Percentiles rank a stretch among this genome's conserved stretches.
These are phyloP conservation scores for Scartelaos histophorus DNA, from an alignment of 2,113 vertebrate genomes.

Conservation along the genomic window DNA sequence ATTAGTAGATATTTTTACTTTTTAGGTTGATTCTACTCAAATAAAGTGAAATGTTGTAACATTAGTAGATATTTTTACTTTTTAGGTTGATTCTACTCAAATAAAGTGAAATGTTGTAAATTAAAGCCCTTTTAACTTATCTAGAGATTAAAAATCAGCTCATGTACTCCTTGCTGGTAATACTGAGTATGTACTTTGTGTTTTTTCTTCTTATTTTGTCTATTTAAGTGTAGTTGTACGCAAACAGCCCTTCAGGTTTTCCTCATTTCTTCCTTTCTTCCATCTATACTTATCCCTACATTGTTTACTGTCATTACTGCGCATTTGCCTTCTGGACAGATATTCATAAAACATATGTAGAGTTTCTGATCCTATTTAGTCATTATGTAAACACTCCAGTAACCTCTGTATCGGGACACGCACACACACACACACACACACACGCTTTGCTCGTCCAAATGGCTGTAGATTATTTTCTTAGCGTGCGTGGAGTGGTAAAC, in stretches of 20 bases:
- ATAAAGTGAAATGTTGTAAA: too few species aligned
- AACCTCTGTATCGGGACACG: not conserved
- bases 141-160: too few species aligned
- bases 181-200: too few species aligned
- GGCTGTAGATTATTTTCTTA: not conserved
- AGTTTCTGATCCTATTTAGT: not conserved
- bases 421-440: not conserved
- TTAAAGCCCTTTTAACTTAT: too few species aligned
- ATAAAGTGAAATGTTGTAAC: too few species aligned
- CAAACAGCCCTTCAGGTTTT: not conserved
- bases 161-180: too few species aligned
- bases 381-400: not conserved
- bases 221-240: not conserved
- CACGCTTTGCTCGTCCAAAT: not conserved
- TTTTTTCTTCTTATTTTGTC: slow-evolving; percentile 20
- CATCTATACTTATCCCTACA: not conserved
- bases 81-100: too few species aligned
- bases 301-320: not conserved
- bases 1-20: too few species aligned
- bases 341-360: not conserved
- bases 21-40: too few species aligned
- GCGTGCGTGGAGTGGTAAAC: not conserved
- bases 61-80: too few species aligned
- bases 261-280: not conserved
- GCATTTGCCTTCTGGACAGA: not conserved